These are phyloP conservation scores for Pomacea canaliculata DNA, from an alignment of 2,888 invertebrate species.

Conservation along the genomic window DNA sequence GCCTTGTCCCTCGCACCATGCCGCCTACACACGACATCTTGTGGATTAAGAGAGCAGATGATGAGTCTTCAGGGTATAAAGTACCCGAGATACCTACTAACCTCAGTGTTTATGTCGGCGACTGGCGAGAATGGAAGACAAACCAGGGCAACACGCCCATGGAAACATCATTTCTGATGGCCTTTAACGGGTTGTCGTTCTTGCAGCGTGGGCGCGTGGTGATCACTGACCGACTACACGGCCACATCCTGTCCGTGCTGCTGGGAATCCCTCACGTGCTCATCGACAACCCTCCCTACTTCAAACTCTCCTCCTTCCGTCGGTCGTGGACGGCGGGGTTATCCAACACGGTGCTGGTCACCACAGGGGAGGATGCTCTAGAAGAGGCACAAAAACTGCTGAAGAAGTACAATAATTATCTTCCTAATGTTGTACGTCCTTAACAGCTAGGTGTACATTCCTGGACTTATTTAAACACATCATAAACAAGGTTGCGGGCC, in stretches of 20 bases:
- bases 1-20: slow-evolving; percentile 25
- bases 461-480: no score
- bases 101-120: slow-evolving; percentile 23
- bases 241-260: slow-evolving; percentile 37
- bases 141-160: slow-evolving; percentile 19
- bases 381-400: slow-evolving; percentile 6
- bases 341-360: slow-evolving; percentile 7
- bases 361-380: slow-evolving; percentile 3
- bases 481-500: no score
- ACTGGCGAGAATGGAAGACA: slow-evolving; percentile 34
- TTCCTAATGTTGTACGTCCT: background rate
- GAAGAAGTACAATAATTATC: background rate
- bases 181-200: slow-evolving; percentile 33
- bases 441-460: no score
- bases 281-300: slow-evolving; percentile 2
- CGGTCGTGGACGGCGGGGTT: slow-evolving; percentile 23
- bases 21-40: slow-evolving; percentile 35
- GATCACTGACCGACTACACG: slow-evolving; percentile 38
- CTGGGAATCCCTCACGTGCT: slow-evolving; percentile 26
- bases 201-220: slow-evolving; percentile 36
- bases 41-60: slow-evolving; percentile 35
- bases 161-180: slow-evolving; percentile 33
- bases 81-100: slow-evolving; percentile 18
- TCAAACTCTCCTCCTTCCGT: slow-evolving; percentile 24
- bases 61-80: slow-evolving; percentile 29